phyloP scores from a whole-genome alignment of 2,888 invertebrate genomes.

The Tromatobia lineatoria region DNA sequence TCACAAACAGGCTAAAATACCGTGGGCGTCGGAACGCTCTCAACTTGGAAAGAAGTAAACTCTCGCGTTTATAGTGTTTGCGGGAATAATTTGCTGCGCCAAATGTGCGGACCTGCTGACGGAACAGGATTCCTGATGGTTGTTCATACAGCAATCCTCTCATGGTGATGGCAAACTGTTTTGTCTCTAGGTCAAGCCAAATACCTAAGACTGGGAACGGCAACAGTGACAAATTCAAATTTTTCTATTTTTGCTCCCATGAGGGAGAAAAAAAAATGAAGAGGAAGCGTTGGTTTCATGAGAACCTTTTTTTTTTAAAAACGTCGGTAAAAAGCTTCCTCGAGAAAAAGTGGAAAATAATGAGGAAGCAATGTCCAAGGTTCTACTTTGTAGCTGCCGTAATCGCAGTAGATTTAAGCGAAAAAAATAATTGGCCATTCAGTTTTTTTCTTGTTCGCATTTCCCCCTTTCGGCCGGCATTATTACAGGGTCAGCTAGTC shows the following conservation, averaged over 20 bases:
- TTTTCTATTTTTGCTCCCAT: neutral
- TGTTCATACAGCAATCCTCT: neutral
- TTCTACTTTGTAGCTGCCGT: no score
- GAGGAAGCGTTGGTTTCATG: no score
- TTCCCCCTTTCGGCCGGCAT: no score
- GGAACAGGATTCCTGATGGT: conserved; percentile 1
- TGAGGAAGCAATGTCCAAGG: no score
- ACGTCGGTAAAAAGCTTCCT: no score
- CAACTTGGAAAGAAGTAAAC: conserved; percentile 32
- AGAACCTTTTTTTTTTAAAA: no score
- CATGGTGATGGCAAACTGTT: conserved; percentile 23
- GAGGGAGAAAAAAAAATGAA: no score
- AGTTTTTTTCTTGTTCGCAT: no score
- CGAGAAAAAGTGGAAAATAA: no score
- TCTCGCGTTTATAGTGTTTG: conserved; percentile 18
- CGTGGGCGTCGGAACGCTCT: conserved; percentile 4
- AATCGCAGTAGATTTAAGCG: neutral
- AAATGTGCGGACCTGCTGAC: conserved; percentile 17
- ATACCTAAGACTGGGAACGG: neutral
- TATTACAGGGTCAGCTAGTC: no score
- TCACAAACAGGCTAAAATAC: conserved; percentile 26
- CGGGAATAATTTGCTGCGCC: neutral
- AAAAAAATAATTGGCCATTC: neutral
- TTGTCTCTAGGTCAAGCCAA: conserved; percentile 5
- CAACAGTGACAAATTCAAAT: neutral